These are phyloP conservation scores for Altica lythri DNA, from an alignment of 2,888 invertebrate species.

Conservation along the genomic window DNA sequence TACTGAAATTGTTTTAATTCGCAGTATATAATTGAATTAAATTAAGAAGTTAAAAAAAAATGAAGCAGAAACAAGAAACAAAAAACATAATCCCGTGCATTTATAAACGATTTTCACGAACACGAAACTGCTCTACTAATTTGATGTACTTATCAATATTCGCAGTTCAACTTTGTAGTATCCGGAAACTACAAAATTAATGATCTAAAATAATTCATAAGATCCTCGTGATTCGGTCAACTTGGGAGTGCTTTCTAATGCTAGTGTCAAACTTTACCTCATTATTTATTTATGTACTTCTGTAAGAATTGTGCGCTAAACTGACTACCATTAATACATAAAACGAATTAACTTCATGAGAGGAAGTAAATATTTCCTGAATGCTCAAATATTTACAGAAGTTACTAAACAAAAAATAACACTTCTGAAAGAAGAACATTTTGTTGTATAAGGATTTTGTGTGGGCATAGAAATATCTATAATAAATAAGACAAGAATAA, in stretches of 20 bases:
- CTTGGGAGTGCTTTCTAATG: slow-evolving; percentile 15
- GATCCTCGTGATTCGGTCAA: slow-evolving; percentile 14
- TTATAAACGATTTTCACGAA: too few relatives aligned
- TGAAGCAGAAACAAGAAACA: too few relatives aligned
- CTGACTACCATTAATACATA: slow-evolving; percentile 16
- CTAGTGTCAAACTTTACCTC: slow-evolving; percentile 13
- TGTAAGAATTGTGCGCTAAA: slow-evolving; percentile 13
- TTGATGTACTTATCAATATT: slow-evolving; percentile 10
- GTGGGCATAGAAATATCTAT: too few relatives aligned
- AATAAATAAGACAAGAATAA: too few relatives aligned
- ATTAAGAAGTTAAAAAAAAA: too few relatives aligned
- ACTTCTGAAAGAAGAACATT: too few relatives aligned
- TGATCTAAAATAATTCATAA: slow-evolving; percentile 10
- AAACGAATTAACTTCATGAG: slow-evolving; percentile 17
- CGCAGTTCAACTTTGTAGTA: slow-evolving; percentile 14
- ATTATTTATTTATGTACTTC: slow-evolving; percentile 8
- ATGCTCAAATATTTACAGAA: neutral
- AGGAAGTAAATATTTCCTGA: slow-evolving; percentile 14
- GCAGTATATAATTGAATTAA: too few relatives aligned
- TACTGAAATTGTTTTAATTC: too few relatives aligned
- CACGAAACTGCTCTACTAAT: slow-evolving; percentile 1
- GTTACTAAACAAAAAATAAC: slow-evolving; percentile 6
- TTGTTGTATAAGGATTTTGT: too few relatives aligned
- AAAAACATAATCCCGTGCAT: too few relatives aligned
- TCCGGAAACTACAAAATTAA: slow-evolving; percentile 12